Conservation (phyloP, 2,113 vertebrate species). For the Gymnogyps californianus region DNA sequence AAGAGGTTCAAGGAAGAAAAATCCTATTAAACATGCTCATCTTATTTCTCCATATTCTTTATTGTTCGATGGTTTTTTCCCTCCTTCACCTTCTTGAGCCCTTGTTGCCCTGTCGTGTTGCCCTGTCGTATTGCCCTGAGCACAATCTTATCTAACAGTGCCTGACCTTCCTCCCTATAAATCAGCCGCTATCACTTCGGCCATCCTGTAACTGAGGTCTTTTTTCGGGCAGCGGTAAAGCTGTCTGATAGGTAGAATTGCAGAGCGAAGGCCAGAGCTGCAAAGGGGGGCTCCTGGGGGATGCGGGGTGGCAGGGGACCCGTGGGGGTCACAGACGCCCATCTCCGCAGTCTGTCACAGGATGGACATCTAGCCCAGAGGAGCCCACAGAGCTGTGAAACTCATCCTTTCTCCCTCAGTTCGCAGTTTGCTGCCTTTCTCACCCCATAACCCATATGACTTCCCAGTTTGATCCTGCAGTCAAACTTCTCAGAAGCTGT, state of each 20-base stretch:
- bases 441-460: not conserved
- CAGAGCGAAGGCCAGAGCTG: not conserved
- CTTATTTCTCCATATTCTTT: constrained; percentile 21
- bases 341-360: not conserved
- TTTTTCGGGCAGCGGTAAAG: not conserved
- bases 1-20: constrained; percentile 57
- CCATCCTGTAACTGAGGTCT: not conserved
- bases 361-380: not conserved
- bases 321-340: fast-evolving
- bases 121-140: not conserved
- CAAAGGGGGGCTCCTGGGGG: not conserved
- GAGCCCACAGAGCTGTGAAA: not conserved
- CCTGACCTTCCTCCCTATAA: not conserved
- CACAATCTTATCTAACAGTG: not conserved
- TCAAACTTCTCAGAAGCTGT: not conserved
- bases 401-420: not conserved
- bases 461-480: not conserved
- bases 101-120: not conserved
- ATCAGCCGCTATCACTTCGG: not conserved
- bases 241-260: not conserved
- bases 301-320: not conserved
- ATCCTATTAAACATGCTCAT: constrained; percentile 44
- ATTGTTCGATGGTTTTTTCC: not conserved
- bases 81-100: not conserved
- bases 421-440: not conserved